These are phyloP conservation scores for Anoura caudifer DNA, from an alignment of 2,113 vertebrate genomes.

Conservation along the genomic window DNA sequence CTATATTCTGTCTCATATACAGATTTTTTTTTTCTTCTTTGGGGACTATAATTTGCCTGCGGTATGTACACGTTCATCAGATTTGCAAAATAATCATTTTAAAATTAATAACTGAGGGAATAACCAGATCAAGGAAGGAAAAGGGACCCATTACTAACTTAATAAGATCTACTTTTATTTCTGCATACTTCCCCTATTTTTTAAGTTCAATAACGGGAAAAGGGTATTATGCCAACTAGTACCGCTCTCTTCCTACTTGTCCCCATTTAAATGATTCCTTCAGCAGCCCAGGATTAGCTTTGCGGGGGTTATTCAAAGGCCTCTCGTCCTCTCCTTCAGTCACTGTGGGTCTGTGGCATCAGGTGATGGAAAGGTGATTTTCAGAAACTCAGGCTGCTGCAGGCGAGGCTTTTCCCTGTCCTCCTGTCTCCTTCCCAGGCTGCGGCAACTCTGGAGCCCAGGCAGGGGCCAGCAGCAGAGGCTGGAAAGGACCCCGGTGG, in stretches of 20 bases:
- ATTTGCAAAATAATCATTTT: not conserved
- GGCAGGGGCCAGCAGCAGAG: not conserved
- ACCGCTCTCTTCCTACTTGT: not conserved
- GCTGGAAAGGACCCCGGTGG: not conserved
- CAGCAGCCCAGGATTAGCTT: not conserved
- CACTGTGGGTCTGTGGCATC: not conserved
- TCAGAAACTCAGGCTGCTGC: not conserved
- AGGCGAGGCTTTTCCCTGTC: not conserved
- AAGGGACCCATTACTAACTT: not conserved
- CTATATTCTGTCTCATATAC: constrained; percentile 17
- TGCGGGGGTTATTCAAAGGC: not conserved
- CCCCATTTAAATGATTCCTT: not conserved
- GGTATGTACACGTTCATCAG: not conserved
- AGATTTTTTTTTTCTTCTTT: not conserved
- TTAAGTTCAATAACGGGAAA: not conserved
- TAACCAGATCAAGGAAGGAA: not conserved
- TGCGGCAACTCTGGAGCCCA: not conserved
- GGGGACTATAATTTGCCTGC: not conserved
- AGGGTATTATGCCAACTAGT: not conserved
- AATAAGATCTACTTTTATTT: not conserved
- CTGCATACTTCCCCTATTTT: not conserved
- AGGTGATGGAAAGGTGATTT: not conserved
- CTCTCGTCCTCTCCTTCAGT: not conserved
- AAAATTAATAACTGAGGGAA: not conserved
- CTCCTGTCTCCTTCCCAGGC: not conserved